Evolutionary conservation across 1,140 invertebrate genomes (phyloP).

Genomic region (Drosophila insularis): DNA sequence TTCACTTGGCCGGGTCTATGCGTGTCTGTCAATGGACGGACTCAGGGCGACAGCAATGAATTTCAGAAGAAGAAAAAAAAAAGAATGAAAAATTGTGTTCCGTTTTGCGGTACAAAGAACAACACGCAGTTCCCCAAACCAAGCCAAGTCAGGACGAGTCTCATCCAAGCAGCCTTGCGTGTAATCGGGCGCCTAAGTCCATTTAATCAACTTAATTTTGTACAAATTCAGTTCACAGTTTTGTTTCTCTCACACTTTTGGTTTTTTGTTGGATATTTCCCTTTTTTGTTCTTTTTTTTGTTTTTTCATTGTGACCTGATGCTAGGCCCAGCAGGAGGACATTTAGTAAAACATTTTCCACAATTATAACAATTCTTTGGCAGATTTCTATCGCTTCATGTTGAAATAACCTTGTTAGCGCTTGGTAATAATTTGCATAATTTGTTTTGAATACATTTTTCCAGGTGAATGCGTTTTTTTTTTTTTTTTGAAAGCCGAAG

Average conservation of each 20-base stretch:
- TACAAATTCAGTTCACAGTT: slow-evolving; percentile 62
- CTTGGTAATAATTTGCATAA: slow-evolving; percentile 71
- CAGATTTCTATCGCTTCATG: slow-evolving; percentile 60
- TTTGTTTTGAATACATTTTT: slow-evolving; percentile 65
- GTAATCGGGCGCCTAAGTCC: slow-evolving; percentile 76
- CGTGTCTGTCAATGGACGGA: slow-evolving; percentile 37
- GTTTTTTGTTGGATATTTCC: slow-evolving; percentile 37
- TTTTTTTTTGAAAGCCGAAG: too few species aligned
- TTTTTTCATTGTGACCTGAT: slow-evolving; percentile 37
- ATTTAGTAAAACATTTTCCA: slow-evolving; percentile 67
- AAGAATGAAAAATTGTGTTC: slow-evolving; percentile 65
- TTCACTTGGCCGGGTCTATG: slow-evolving; percentile 26
- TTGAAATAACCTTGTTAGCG: slow-evolving; percentile 68
- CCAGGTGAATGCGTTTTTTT: too few species aligned
- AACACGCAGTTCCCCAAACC: slow-evolving; percentile 37
- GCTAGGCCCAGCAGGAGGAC: slow-evolving; percentile 54
- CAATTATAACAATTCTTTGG: slow-evolving; percentile 43
- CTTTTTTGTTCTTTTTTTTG: neutral
- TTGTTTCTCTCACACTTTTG: neutral
- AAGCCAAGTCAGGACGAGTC: neutral
- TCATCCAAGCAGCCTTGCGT: slow-evolving; percentile 60
- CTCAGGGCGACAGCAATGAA: slow-evolving; percentile 46
- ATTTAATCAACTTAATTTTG: slow-evolving; percentile 81
- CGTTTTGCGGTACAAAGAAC: slow-evolving; percentile 29
- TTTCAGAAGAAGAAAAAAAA: slow-evolving; percentile 19